Evolutionary conservation across 2,888 invertebrate genomes (phyloP), one percentile per base, ranked within the genome.

Genomic region (Ennomos erosarius): DNA sequence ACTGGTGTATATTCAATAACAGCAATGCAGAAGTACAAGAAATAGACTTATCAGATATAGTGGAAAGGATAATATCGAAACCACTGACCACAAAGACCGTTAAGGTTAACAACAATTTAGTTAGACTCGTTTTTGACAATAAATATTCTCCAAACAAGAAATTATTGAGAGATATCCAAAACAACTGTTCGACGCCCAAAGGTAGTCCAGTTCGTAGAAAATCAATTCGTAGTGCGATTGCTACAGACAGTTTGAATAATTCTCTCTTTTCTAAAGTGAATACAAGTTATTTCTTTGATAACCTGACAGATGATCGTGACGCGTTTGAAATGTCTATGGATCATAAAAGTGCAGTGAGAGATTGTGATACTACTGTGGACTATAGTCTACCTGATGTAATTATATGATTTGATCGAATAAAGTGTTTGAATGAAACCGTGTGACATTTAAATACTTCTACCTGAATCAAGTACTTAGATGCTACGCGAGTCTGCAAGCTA

Each of bases 251-350:
- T 61, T 76, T 75, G 6, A 74, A 76, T 60, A 70, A 73, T 59
- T 74, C 75, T 44, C 62, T 76, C 40, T 70, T 63, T n/a, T 55
- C 64, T 43, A 82, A 80, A 74, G 78, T 79, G 26, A 88, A 87
- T 67, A 90, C 73, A 1, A 94, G 94, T 74, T 91, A 90, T 76
- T 94, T 94, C 66, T 94, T 94, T 69, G 93, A 92, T 66, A 84
- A 84, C 65, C 67, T 87, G 51, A 86, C 86, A 1, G 88, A 84
- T 45, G 90, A 88, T 38, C 81, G 87, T n/a, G 95, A 95, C 78
- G 91, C 93, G 10, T 95, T 95, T 74, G 95, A 95, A 80, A 88
- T 93, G 72, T 92, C 94, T 4, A 78, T 95, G 63, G 90, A 92
- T 68, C 77, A 84, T 51, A 80, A 76, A 57, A 80, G 77, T 69